These are phyloP conservation scores for Xanthia togata DNA, from an alignment of 2,888 invertebrate genomes.

Conservation along the genomic window DNA sequence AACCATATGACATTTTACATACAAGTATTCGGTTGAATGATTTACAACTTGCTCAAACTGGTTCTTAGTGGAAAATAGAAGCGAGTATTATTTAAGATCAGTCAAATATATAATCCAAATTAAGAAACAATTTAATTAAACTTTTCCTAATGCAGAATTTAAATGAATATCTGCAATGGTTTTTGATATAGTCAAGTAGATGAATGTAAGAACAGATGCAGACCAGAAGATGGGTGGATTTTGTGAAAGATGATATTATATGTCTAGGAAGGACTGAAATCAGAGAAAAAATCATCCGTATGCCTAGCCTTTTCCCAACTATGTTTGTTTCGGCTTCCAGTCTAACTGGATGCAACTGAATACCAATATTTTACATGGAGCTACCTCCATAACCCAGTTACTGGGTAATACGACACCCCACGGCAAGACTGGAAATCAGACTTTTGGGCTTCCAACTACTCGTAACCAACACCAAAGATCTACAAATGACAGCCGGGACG, in stretches of 20 bases:
- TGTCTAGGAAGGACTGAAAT: not conserved
- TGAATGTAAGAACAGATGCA: not conserved
- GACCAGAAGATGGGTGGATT: not conserved
- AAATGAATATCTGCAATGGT: not conserved
- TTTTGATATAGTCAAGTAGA: not conserved
- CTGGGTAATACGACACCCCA: no score
- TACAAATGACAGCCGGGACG: no score
- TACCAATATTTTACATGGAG: no score
- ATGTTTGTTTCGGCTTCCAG: no score
- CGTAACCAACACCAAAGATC: no score
- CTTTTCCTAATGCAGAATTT: not conserved
- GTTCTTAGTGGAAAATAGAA: constrained; percentile 56
- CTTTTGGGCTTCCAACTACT: no score
- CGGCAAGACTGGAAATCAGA: no score
- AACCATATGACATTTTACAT: constrained; percentile 75
- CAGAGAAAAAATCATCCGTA: not conserved
- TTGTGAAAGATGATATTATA: not conserved
- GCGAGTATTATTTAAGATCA: constrained; percentile 18
- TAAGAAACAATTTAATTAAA: not conserved
- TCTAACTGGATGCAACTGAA: no score
- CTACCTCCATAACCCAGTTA: no score
- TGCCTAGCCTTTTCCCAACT: no score
- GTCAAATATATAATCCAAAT: constrained; percentile 10
- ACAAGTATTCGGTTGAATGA: constrained; percentile 67
- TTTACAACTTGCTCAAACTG: constrained; percentile 64